phyloP scores from a whole-genome alignment of 2,797 vertebrate species.

The Pogonophryne albipinna region DNA sequence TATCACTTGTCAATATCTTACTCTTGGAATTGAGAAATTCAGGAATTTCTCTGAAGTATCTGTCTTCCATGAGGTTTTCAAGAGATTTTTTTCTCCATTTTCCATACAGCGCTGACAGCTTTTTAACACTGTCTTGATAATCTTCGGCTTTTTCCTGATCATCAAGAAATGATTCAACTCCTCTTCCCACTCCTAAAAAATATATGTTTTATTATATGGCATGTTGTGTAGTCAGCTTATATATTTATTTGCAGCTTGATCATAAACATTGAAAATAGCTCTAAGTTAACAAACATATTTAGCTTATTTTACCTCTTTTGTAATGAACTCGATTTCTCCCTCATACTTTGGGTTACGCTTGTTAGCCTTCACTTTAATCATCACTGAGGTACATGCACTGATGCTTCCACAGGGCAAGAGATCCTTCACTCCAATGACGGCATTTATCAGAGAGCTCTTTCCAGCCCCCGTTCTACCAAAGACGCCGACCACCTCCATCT shows the following conservation, averaged over 20 bases:
- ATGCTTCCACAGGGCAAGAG: background rate
- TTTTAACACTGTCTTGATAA: constrained; percentile 6
- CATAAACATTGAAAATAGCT: background rate
- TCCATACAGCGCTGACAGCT: constrained; percentile 57
- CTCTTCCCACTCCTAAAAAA: constrained; percentile 31
- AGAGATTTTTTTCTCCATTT: constrained; percentile 19
- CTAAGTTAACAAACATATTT: background rate
- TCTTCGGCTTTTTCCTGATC: constrained; percentile 4
- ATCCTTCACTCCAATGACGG: too few species aligned
- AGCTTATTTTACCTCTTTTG: constrained; percentile 41
- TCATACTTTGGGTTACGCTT: constrained; percentile 14
- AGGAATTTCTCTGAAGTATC: constrained; percentile 41
- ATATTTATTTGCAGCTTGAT: background rate
- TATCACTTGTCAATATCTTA: constrained; percentile 39
- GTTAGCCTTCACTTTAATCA: constrained; percentile 75
- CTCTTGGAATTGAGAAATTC: background rate
- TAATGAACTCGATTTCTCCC: constrained; percentile 66
- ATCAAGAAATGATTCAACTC: too few species aligned
- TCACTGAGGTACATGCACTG: constrained; percentile 69
- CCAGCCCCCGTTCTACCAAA: constrained; percentile 81
- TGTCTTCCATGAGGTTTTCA: constrained; percentile 25
- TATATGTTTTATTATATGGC: background rate
- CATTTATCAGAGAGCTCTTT: constrained; percentile 62
- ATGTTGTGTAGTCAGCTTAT: background rate
- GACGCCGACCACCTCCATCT: constrained; percentile 74